Evolutionary conservation across 2,888 invertebrate genomes (phyloP), one percentile per base, ranked within the genome.

Genomic region (Drosophila ezoana): DNA sequence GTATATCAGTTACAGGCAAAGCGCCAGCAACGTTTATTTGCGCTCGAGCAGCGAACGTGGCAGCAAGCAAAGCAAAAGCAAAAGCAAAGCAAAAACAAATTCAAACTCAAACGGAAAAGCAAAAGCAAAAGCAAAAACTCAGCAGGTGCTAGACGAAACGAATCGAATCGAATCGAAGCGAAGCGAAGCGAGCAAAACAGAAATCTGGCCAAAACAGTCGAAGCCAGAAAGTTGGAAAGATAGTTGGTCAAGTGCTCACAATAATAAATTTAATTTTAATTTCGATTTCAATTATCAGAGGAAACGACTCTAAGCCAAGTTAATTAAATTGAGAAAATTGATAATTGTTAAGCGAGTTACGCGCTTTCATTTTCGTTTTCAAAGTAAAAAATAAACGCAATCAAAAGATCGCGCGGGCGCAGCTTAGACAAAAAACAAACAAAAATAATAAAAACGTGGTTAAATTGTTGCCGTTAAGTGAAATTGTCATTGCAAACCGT

Each of bases 41-140:
- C 91, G 91, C 89, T 90, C 89, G 87, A 90, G 80, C 91, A 90
- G 80, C 86, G 91, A 91, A 90, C 89, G 90, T 89, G 89, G 88
- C 87, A 90, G 88, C 90, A 86, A 43, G 57, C 71, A 85, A 78
- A 72, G 68, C 70, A 67, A 44, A 40, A 37, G 38, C 40, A 85
- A 78, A 79, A 71, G 67, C 72, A 58, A 51, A 45, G 45, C 53
- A 59, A 56, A 75, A 44, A 60, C 62, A 70, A 51, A 51, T 14
- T 4, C 33, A 54, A 54, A 53, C 43, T 44, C 41, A 32, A 60
- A 60, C 33, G 35, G 32, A 76, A 75, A 60, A 40, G 28, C 57
- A 62, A 71, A 58, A 40, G 33, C 48, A 43, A 65, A 68, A 59
- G 28, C 52, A 56, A 43, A 58, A 35, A 56, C 28, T 13, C 38